Percentiles rank a stretch among this genome's conserved stretches.
Evolutionary conservation across 2,888 invertebrate species (phyloP).

Genomic region (Rhaphigaster nebulosa): DNA sequence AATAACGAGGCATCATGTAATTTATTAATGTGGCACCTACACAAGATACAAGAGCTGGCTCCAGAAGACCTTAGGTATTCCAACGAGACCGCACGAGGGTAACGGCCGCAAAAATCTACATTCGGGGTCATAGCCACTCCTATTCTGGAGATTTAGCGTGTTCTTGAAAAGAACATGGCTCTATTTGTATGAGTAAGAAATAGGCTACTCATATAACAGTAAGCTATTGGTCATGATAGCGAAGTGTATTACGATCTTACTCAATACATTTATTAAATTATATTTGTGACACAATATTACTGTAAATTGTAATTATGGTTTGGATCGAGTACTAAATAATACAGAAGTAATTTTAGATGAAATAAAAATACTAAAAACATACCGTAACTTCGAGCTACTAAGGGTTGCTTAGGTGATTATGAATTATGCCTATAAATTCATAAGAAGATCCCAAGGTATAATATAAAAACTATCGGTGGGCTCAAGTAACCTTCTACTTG

Average conservation of each 20-base stretch:
- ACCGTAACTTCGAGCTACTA: too few species aligned
- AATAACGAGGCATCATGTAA: not conserved
- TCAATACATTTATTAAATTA: too few species aligned
- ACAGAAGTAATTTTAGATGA: too few species aligned
- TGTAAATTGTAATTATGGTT: too few species aligned
- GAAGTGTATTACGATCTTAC: not conserved
- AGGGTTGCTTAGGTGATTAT: too few species aligned
- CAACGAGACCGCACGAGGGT: not conserved
- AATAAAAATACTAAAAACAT: too few species aligned
- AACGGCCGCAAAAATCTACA: constrained; percentile 32
- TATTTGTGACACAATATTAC: too few species aligned
- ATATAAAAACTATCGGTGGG: too few species aligned
- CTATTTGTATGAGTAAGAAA: not conserved
- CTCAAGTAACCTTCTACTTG: too few species aligned
- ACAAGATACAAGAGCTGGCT: not conserved
- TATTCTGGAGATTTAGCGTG: not conserved
- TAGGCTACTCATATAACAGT: not conserved
- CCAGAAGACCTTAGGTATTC: not conserved
- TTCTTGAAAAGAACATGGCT: not conserved
- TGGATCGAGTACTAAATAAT: too few species aligned
- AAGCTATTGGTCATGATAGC: not conserved
- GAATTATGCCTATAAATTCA: too few species aligned
- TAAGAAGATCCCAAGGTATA: too few species aligned
- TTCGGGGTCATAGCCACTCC: constrained; percentile 19
- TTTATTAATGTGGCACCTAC: not conserved